These are phyloP conservation scores for Drosophila elegans DNA, from an alignment of 1,140 invertebrate species.

Conservation along the genomic window DNA sequence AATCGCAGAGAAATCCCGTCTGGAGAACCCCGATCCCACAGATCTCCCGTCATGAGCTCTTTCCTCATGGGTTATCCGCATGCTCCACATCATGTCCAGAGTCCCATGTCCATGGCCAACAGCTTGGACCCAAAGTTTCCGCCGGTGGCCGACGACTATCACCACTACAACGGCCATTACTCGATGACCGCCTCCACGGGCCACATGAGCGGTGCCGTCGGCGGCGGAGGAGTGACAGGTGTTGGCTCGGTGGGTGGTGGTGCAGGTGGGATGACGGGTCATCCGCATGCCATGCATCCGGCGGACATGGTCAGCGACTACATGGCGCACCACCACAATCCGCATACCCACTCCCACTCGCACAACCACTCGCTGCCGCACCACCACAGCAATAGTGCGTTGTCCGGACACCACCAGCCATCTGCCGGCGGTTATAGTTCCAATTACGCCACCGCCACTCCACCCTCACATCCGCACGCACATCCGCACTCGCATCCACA, in stretches of 20 bases:
- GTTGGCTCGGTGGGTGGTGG: slow-evolving; percentile 31
- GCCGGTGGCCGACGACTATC: slow-evolving; percentile 83
- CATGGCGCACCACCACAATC: slow-evolving; percentile 78
- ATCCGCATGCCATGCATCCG: slow-evolving; percentile 80
- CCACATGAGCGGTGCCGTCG: slow-evolving; percentile 64
- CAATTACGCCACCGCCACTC: slow-evolving; percentile 76
- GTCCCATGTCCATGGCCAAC: slow-evolving; percentile 82
- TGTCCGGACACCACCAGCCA: slow-evolving; percentile 77
- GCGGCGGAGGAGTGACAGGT: slow-evolving; percentile 35
- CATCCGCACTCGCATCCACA: slow-evolving; percentile 78
- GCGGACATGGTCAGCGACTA: slow-evolving; percentile 84
- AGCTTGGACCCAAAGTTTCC: slow-evolving; percentile 83
- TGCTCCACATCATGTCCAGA: slow-evolving; percentile 85
- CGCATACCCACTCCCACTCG: slow-evolving; percentile 38
- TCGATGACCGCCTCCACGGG: slow-evolving; percentile 82
- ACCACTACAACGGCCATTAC: slow-evolving; percentile 84
- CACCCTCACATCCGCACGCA: slow-evolving; percentile 75
- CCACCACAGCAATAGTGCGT: slow-evolving; percentile 77
- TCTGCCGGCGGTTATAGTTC: slow-evolving; percentile 71
- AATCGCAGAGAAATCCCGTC: background rate
- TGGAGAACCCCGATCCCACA: slow-evolving; percentile 3
- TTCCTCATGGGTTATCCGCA: slow-evolving; percentile 85
- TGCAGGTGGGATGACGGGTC: slow-evolving; percentile 65
- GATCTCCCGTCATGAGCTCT: slow-evolving; percentile 75
- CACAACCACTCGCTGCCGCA: slow-evolving; percentile 80